Percentiles rank a stretch among this genome's conserved stretches.
Conservation (phyloP, 1,140 invertebrate species). For the Stegodyphus dumicola region DNA sequence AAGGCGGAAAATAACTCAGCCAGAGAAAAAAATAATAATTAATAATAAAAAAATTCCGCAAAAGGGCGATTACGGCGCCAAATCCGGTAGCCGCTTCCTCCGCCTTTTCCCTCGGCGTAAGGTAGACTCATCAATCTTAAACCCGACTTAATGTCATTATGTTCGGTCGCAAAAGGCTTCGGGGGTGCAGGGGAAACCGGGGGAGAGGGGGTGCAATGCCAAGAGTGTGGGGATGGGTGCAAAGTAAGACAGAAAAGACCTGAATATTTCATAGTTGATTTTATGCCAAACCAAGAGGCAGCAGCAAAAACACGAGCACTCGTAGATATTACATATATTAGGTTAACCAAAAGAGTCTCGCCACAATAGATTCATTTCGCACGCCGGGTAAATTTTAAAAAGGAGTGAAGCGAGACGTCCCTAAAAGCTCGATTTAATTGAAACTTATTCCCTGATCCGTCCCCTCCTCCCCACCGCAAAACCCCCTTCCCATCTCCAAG, state of each 20-base stretch:
- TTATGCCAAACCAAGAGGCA: constrained; percentile 33
- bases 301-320: constrained; percentile 4
- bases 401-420: background rate
- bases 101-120: constrained; percentile 34
- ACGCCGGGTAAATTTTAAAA: constrained; percentile 27
- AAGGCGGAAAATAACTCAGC: background rate
- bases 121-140: constrained; percentile 59
- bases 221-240: constrained; percentile 1
- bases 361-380: constrained; percentile 55
- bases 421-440: constrained; percentile 54
- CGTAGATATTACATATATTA: constrained; percentile 42
- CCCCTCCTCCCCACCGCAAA: background rate
- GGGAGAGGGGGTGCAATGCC: background rate
- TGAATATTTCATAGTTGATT: constrained; percentile 61
- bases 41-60: background rate
- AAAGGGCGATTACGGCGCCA: constrained; percentile 8
- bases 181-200: background rate
- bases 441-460: constrained; percentile 34
- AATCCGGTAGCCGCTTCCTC: background rate
- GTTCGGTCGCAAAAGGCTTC: constrained; percentile 57
- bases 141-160: constrained; percentile 61
- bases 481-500: background rate
- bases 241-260: constrained; percentile 53
- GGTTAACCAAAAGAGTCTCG: constrained; percentile 29
- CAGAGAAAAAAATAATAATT: background rate